Evolutionary conservation across 2,888 invertebrate species (phyloP), one percentile per base, ranked within the genome.

Genomic region (Apamea epomidion): DNA sequence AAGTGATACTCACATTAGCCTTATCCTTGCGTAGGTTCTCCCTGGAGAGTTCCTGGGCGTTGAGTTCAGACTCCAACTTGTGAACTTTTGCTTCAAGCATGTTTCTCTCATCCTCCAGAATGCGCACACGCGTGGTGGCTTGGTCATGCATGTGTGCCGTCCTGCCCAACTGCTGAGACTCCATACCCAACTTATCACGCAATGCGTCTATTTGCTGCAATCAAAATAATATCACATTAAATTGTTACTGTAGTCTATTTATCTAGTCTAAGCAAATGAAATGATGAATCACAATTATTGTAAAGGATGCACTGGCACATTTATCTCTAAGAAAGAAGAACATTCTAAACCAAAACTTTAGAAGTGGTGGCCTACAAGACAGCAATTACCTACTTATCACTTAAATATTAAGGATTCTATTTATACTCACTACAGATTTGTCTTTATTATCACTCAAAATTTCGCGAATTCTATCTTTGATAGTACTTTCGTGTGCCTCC

Each of bases 401-500:
- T 71, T 65, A 48, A 8, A n/a, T n/a, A 32, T 21, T 32, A 2
- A 25, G 75, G 12, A 68, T 21, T 14, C 0, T 29, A 16, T 84
- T 25, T 48, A 32, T 83, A 94, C 97, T 94, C 97, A 98, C 99
- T 94, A 98, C 97, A 89, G 97, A 96, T 96, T 98, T 98, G 85
- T 98, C 98, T 93, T 98, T 98, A 93, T 98, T 98, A 81, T 99
- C 98, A 81, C 97, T 97, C 51, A 98, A 95, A 69, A 98, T 97
- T 94, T 99, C 98, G 32, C 98, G 97, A 77, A 98, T 97, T 85
- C 98, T 97, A 84, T 99, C 98, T 93, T 98, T 98, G 83, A 99
- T 98, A 58, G 98, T 97, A 74, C 97, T 97, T 93, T 99, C 98
- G 80, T 98, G 97, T 0, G 98, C 98, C 91, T 99, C 99, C 7